phyloP scores from a whole-genome alignment of 1,140 invertebrate species.

The Polyergus mexicanus region DNA sequence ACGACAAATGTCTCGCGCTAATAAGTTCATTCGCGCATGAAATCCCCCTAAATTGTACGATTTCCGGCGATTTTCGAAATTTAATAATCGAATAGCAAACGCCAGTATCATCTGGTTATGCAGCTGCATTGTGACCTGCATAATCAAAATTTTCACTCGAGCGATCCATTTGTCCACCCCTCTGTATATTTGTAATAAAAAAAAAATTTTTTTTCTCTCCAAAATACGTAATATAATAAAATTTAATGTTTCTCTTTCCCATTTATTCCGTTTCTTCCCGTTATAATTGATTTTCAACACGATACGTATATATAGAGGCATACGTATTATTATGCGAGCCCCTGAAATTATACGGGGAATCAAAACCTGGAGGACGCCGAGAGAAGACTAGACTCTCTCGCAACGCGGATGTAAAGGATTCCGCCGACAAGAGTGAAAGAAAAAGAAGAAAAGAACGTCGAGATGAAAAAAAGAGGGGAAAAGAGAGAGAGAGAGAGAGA shows the following conservation, averaged over 20 bases:
- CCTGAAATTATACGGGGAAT: conserved; percentile 34
- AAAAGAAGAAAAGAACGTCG: background rate
- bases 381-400: conserved; percentile 66
- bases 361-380: conserved; percentile 17
- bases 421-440: background rate
- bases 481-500: too few species aligned
- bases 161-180: background rate
- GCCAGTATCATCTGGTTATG: background rate
- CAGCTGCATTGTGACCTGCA: background rate
- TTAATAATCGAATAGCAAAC: conserved; percentile 5
- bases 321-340: background rate
- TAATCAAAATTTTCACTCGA: background rate
- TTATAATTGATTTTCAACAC: conserved; percentile 8
- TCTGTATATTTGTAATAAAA: background rate
- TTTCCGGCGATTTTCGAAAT: conserved; percentile 2
- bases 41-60: background rate
- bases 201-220: background rate
- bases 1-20: background rate
- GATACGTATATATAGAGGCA: too few species aligned
- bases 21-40: background rate
- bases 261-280: background rate
- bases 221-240: background rate
- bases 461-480: conserved; percentile 24
- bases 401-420: conserved; percentile 49
- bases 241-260: background rate